phyloP scores from a whole-genome alignment of 2,797 vertebrate genomes.

The Cyprinella venusta region DNA sequence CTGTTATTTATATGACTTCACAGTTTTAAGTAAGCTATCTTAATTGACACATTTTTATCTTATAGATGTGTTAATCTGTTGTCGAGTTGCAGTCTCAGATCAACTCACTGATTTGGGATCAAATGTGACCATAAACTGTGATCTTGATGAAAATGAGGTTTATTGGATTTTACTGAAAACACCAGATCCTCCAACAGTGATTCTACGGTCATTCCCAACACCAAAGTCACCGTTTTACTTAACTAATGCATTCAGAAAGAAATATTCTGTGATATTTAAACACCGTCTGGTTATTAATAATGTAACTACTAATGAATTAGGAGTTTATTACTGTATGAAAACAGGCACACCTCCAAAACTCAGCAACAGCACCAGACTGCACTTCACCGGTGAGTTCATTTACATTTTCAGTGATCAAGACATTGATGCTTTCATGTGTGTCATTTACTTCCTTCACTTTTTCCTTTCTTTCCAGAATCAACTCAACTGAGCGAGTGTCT shows the following conservation, averaged over 20 bases:
- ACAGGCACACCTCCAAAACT: neutral
- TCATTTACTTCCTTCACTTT: neutral
- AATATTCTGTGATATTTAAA: neutral
- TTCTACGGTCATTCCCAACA: neutral
- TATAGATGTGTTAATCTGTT: neutral
- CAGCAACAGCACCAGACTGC: neutral
- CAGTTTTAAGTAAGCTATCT: neutral
- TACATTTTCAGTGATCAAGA: neutral
- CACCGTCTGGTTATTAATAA: neutral
- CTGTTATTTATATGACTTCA: neutral
- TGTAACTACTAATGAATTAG: neutral
- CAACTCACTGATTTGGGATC: neutral
- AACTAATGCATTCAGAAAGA: neutral
- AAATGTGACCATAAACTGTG: neutral
- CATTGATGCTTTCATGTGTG: neutral
- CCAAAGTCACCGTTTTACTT: neutral
- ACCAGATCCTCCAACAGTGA: neutral
- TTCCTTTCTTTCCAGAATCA: neutral
- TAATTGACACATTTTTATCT: neutral
- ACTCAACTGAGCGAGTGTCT: neutral
- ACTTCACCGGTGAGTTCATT: neutral
- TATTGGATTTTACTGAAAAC: neutral
- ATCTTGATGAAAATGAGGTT: neutral
- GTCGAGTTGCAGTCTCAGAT: neutral
- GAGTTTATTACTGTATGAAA: neutral